Percentiles rank a stretch among this genome's conserved stretches.
phyloP scores from a whole-genome alignment of 2,113 vertebrate species.

The Mastomys natalensis region DNA sequence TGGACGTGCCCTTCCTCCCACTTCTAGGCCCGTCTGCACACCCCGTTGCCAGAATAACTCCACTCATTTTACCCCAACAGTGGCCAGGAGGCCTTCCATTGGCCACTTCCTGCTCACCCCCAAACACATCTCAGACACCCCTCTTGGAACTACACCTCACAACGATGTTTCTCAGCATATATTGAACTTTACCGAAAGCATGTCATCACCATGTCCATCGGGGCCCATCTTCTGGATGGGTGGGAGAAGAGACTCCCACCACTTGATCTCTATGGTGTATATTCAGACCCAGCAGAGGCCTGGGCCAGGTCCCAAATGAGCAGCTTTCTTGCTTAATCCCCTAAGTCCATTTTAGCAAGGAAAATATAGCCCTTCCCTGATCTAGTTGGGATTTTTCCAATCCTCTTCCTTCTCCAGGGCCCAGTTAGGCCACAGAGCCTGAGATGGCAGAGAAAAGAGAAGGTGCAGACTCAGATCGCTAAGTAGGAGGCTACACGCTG shows the following conservation, averaged over 20 bases:
- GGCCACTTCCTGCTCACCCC: neutral
- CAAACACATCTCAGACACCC: neutral
- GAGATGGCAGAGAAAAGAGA: neutral
- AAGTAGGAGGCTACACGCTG: neutral
- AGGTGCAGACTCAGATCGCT: too few species aligned
- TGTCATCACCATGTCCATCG: neutral
- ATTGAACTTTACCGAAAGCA: neutral
- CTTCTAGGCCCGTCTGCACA: neutral
- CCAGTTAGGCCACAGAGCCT: neutral
- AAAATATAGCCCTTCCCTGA: neutral
- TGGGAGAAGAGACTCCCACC: too few species aligned
- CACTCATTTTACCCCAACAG: neutral
- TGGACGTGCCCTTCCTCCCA: neutral
- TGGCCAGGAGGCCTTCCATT: neutral
- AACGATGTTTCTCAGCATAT: neutral
- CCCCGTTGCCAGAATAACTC: neutral
- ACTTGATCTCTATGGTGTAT: neutral
- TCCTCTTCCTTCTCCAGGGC: neutral
- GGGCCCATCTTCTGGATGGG: neutral
- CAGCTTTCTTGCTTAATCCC: neutral
- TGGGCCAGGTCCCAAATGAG: neutral
- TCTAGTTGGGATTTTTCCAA: neutral
- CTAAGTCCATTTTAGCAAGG: neutral
- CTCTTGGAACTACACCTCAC: neutral
- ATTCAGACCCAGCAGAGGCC: neutral